A percentile compares a stretch with the other conserved stretches of the same genome.
phyloP scores from a whole-genome alignment of 2,888 invertebrate species.

The Hypena proboscidalis region DNA sequence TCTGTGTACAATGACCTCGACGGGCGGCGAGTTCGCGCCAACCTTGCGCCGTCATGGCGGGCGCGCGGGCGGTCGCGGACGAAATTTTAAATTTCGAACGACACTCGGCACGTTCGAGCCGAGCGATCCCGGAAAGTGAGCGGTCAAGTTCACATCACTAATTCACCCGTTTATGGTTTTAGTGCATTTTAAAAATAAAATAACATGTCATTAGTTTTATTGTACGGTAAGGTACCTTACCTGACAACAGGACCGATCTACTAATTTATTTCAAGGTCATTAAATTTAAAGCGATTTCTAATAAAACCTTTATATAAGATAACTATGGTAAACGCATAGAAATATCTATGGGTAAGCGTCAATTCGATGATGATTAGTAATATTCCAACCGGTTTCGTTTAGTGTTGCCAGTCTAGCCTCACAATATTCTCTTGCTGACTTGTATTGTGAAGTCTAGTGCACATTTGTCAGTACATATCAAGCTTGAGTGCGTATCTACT shows the following conservation, averaged over 20 bases:
- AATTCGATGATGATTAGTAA: too few species aligned
- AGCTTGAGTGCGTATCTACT: neutral
- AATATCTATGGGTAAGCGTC: too few species aligned
- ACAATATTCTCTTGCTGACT: neutral
- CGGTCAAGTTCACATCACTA: slow-evolving; percentile 42
- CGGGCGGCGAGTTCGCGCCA: slow-evolving; percentile 64
- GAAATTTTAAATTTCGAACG: slow-evolving; percentile 50
- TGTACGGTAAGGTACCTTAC: too few species aligned
- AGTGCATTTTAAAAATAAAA: too few species aligned
- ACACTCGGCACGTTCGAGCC: slow-evolving; percentile 36
- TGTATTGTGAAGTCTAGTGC: neutral
- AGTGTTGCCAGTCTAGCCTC: too few species aligned
- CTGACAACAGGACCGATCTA: too few species aligned
- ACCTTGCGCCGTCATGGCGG: slow-evolving; percentile 62
- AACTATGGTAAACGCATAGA: too few species aligned
- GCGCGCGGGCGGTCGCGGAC: slow-evolving; percentile 51
- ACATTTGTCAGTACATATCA: neutral
- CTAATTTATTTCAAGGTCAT: slow-evolving; percentile 24
- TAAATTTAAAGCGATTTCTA: too few species aligned
- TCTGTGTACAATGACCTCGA: slow-evolving; percentile 77
- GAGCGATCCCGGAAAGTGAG: slow-evolving; percentile 45
- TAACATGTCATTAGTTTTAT: slow-evolving; percentile 25
- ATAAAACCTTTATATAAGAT: too few species aligned
- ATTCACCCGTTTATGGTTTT: slow-evolving; percentile 37
- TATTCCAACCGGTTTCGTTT: neutral